Percentiles rank a stretch among this genome's conserved stretches.
phyloP scores from a whole-genome alignment of 2,797 vertebrate species.

The Serranus cabrilla region DNA sequence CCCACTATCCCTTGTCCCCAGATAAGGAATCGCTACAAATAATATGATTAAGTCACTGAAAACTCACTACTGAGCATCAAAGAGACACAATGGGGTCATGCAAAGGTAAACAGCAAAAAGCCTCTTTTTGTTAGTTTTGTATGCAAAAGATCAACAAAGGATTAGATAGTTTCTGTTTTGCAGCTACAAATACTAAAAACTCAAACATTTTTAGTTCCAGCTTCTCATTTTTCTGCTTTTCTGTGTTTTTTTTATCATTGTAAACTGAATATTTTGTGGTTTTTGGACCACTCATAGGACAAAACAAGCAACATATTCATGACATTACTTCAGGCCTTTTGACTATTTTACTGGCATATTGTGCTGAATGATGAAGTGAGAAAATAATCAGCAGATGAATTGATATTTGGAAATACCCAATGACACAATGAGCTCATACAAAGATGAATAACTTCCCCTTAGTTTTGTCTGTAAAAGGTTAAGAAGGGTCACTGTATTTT shows the following conservation, averaged over 20 bases:
- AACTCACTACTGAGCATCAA: not conserved
- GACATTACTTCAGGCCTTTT: not conserved
- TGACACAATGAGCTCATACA: not conserved
- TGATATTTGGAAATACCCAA: not conserved
- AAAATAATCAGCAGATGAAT: not conserved
- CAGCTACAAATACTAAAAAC: not conserved
- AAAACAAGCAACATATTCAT: not conserved
- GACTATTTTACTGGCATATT: not conserved
- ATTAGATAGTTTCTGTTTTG: not conserved
- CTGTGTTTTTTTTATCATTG: too few relatives aligned
- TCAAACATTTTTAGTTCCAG: not conserved
- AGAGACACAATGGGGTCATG: conserved; percentile 7
- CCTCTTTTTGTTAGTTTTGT: conserved; percentile 1
- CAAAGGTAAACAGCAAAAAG: conserved; percentile 3
- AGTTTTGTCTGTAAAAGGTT: not conserved
- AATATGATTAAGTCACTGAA: not conserved
- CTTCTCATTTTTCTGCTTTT: not conserved
- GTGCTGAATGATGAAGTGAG: not conserved
- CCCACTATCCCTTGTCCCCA: not conserved
- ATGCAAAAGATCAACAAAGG: not conserved
- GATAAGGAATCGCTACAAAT: not conserved
- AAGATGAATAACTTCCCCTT: not conserved
- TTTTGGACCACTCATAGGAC: rapidly evolving
- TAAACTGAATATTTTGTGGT: not conserved
- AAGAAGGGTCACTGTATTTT: not conserved